Evolutionary conservation across 1,140 invertebrate species (phyloP), one percentile per base, ranked within the genome.

Genomic region (Pollicipes pollicipes): DNA sequence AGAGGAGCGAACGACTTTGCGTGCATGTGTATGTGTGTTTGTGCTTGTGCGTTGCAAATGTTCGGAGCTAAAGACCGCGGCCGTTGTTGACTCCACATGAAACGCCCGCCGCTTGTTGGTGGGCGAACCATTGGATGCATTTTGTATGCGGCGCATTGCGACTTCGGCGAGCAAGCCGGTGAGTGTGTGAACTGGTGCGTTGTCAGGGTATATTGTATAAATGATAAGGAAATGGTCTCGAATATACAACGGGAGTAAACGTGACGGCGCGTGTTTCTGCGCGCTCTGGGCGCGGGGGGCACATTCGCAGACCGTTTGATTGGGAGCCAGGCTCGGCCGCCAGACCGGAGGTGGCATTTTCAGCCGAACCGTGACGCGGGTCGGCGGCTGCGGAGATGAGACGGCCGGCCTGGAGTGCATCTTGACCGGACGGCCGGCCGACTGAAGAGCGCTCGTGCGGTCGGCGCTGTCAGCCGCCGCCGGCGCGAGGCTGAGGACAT

Each of bases 221-320:
- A 58, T 58, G 45, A 58, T 21, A 10, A 58, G 45, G 45, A 58
- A 58, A 58, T 58, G 45, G 45, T 58, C 45, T 58, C 45, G 45
- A 58, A 58, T 58, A 58, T 58, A 58, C 45, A 58, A 58, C 45
- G 45, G 45, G 45, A 58, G 45, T 58, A 58, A 58, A 58, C 24
- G 45, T 58, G 45, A 10, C 13, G 24, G 2, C 10, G 45, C 45
- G 13, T 58, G 13, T 58, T 58, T 2, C 2, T 58, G 13, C n/a
- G n/a, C n/a, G n/a, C n/a, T n/a, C n/a, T n/a, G n/a, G n/a, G n/a
- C n/a, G n/a, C n/a, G n/a, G n/a, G n/a, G n/a, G n/a, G n/a, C n/a
- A n/a, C n/a, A n/a, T n/a, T n/a, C n/a, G n/a, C n/a, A n/a, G n/a
- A n/a, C n/a, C n/a, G n/a, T n/a, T n/a, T n/a, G n/a, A n/a, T n/a